Evolutionary conservation across 2,888 invertebrate species (phyloP).

Genomic region (Xanthorhoe spadicearia): DNA sequence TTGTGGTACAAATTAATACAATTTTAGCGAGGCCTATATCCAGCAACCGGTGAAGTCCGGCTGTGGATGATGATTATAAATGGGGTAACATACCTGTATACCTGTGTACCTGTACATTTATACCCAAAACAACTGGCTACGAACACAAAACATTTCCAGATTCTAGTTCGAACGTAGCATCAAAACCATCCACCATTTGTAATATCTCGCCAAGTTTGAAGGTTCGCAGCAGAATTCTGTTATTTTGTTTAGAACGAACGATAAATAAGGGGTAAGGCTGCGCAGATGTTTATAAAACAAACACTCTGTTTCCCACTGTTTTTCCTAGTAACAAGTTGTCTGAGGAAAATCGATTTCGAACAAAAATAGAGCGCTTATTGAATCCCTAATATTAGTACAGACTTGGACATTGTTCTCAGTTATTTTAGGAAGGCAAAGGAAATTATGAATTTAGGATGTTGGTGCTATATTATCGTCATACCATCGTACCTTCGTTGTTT

Average conservation of each 20-base stretch:
- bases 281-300: slow-evolving; percentile 63
- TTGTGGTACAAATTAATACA: too few relatives aligned
- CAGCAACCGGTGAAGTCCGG: too few relatives aligned
- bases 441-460: slow-evolving; percentile 20
- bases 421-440: slow-evolving; percentile 26
- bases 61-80: too few relatives aligned
- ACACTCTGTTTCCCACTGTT: slow-evolving; percentile 61
- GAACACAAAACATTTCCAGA: background rate
- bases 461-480: slow-evolving; percentile 9
- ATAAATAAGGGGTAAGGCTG: slow-evolving; percentile 59
- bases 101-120: background rate
- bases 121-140: background rate
- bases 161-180: background rate
- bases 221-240: slow-evolving; percentile 27
- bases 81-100: too few relatives aligned
- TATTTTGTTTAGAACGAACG: slow-evolving; percentile 58
- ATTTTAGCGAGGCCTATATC: too few relatives aligned
- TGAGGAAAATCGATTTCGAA: slow-evolving; percentile 39
- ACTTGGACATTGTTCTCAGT: slow-evolving; percentile 15
- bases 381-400: slow-evolving; percentile 32
- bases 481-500: background rate
- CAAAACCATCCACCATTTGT: slow-evolving; percentile 7
- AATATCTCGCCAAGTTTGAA: slow-evolving; percentile 19
- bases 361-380: slow-evolving; percentile 48
- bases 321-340: slow-evolving; percentile 56